phyloP scores from a whole-genome alignment of 64 coral and sea anemone species.

The Pocillopora verrucosa region DNA sequence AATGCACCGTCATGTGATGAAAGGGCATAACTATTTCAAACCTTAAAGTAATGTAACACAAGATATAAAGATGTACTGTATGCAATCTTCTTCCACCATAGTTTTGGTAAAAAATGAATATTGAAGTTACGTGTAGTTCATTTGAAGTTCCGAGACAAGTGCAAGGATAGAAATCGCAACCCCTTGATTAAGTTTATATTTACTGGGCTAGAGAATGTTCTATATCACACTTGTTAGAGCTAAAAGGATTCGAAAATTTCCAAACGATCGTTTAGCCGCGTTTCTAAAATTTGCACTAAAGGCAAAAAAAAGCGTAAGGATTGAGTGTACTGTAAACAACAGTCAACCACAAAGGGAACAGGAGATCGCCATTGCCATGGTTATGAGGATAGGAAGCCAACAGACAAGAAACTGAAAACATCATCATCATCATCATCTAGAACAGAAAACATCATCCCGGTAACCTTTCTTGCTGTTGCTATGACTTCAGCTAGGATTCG shows the following conservation, averaged over 20 bases:
- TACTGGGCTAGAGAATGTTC: neutral
- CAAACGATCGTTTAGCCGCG: too few relatives aligned
- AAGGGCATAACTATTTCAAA: too few relatives aligned
- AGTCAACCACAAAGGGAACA: neutral
- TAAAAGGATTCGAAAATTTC: neutral
- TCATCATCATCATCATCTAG: neutral
- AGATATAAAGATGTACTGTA: too few relatives aligned
- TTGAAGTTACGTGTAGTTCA: too few relatives aligned
- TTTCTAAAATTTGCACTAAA: too few relatives aligned
- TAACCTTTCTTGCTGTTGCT: constrained; percentile 1
- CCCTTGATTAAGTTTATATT: too few relatives aligned
- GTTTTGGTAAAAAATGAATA: too few relatives aligned
- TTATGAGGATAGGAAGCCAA: neutral
- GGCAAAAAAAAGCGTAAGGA: neutral
- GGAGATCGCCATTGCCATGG: neutral
- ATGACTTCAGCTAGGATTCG: neutral
- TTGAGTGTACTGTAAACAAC: neutral
- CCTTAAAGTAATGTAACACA: too few relatives aligned
- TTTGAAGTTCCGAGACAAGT: too few relatives aligned
- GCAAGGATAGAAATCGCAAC: too few relatives aligned
- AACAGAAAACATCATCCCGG: constrained; percentile 1
- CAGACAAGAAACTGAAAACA: neutral
- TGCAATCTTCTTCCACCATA: too few relatives aligned
- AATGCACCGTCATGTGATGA: too few relatives aligned
- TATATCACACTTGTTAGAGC: neutral